Evolutionary conservation across 2,797 vertebrate genomes (phyloP), one percentile per base, ranked within the genome.

Genomic region (Falco peregrinus): DNA sequence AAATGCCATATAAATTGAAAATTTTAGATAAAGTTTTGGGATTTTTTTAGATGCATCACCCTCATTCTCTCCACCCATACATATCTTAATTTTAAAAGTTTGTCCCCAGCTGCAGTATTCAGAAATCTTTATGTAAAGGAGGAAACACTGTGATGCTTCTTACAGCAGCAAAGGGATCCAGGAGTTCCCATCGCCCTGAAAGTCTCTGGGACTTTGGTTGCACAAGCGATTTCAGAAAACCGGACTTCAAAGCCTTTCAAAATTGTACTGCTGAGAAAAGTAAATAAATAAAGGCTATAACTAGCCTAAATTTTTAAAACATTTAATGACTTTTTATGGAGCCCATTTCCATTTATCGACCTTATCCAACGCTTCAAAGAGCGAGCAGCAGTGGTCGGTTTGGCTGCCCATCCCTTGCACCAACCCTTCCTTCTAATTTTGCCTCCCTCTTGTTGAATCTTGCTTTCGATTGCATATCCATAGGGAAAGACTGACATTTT

Each of bases 321-420:
- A 43, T 39, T 50, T 48, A 56, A 48, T 24, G 7, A 37, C 28
- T 61, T 82, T 64, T 83, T 19, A 64, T 59, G 43, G 37, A 83
- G 39, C 1, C 0, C 15, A 5, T 78, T 84, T 90, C 57, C 31
- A 54, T 87, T 79, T 89, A 78, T 54, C 61, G 68, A 10, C 37
- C 20, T 84, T 76, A 87, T 41, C 68, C 29, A 12, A 1, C 0
- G 1, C 41, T 83, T 90, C 79, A 79, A 45, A 95, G 50, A 17
- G 29, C 0, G 0, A 60, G 61, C 13, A 8, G 47, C 0, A 6
- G 65, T 73, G 91, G 50, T 63, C 37, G 0, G 54, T 56, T 75
- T 78, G 63, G 59, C 61, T 2, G 2, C 60, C 51, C 43, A 56
- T 41, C 48, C 51, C 22, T 51, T 31, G 11, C 43, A 45, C 39